Evolutionary conservation across 53 echinoderm and acorn worm genomes (phyloP), one percentile per base, ranked within the genome.

Genomic region (Paelopatides confundens): DNA sequence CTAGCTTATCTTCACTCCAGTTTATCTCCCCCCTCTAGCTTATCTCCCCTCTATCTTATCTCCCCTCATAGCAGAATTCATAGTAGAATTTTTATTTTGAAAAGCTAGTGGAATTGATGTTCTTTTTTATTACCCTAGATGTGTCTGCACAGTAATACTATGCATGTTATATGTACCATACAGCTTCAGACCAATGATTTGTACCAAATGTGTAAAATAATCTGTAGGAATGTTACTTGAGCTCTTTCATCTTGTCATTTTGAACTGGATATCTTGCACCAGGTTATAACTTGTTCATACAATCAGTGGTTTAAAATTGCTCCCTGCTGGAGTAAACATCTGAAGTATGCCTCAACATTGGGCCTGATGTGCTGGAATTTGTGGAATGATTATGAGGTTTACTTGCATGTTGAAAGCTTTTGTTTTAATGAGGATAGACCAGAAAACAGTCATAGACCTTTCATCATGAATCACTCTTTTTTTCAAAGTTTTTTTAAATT

Each of bases 311-410:
- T 58, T 58, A 21, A 48, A 46, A 38, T 74, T 74, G 74, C 74
- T 40, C 74, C 74, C 74, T 74, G 74, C 74, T 74, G 74, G 46
- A 74, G 28, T 74, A 46, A 39, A 74, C 39, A 74, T 74, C 40
- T 74, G 24, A 74, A 74, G 74, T 74, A 74, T 74, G 74, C 46
- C 74, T 26, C 27, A 46, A 74, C 27, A 40, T 40, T 38, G 13
- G 12, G 11, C 23, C 27, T 26, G 74, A 74, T 74, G 46, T 39
- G 40, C 27, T 74, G 74, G 74, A 74, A 74, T 74, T 74, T 74
- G 46, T 39, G 74, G 74, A 74, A 74, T 74, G 74, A 23, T 58
- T 23, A 58, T 43, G 43, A 43, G 43, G 43, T 43, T 43, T 43
- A 58, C 58, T 58, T 58, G 6, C n/a, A 23, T 58, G 58, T 15